Percentiles rank a stretch among this genome's conserved stretches.
These are phyloP conservation scores for Rhabdomys pumilio DNA, from an alignment of 2,797 vertebrate genomes.

Conservation along the genomic window DNA sequence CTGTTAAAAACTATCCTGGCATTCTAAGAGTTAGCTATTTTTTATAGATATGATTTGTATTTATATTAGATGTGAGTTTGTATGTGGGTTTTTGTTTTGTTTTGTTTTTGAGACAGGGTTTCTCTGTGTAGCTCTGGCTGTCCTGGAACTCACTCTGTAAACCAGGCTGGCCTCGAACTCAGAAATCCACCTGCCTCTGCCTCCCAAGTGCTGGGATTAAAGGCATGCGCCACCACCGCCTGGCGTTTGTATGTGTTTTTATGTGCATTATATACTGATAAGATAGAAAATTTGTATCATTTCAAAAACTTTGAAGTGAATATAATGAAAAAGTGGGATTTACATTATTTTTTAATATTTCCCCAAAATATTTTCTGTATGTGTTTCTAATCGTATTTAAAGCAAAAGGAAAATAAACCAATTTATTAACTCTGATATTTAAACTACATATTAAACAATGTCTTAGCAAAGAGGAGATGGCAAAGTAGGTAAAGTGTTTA, in stretches of 20 bases:
- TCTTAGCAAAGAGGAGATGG: no score
- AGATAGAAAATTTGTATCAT: background rate
- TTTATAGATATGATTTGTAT: background rate
- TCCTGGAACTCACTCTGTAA: no score
- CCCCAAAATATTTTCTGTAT: background rate
- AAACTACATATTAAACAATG: background rate
- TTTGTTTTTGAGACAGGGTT: no score
- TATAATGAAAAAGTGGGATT: background rate
- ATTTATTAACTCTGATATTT: background rate
- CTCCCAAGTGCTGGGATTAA: no score
- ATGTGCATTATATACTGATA: background rate
- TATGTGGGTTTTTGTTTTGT: no score
- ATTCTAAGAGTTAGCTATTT: constrained; percentile 9
- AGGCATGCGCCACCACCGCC: no score
- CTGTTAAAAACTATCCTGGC: background rate
- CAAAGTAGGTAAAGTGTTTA: background rate
- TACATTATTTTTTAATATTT: background rate
- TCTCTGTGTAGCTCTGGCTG: no score
- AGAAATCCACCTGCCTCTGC: no score
- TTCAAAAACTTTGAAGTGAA: constrained; percentile 15
- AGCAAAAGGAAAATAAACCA: background rate
- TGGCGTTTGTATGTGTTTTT: background rate
- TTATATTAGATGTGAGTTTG: background rate
- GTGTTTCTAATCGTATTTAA: background rate
- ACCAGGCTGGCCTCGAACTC: no score